A percentile compares a stretch with the other conserved stretches of the same genome.
Conservation (phyloP, 30 jellyfish, hydroid and myxozoan genomes). For the Nemopilema nomurai region DNA sequence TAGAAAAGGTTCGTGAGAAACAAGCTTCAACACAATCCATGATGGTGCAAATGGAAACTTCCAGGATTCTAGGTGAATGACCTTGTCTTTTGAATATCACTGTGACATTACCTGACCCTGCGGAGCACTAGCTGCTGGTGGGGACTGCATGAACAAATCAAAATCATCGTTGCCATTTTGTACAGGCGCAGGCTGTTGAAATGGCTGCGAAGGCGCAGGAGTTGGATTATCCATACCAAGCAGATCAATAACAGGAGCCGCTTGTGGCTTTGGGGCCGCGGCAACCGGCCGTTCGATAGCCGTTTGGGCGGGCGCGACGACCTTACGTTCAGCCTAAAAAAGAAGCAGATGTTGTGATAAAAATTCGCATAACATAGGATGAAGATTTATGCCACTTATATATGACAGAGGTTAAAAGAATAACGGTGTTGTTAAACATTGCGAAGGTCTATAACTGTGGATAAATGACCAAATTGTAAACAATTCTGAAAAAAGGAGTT, state of each 20-base stretch:
- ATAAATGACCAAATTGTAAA: too few species aligned
- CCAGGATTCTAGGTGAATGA: too few species aligned
- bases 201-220: constrained; percentile 26
- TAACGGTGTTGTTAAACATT: too few species aligned
- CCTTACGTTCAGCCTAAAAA: constrained; percentile 30
- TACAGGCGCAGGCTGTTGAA: constrained; percentile 2
- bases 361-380: too few species aligned
- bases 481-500: too few species aligned
- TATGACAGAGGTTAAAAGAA: too few species aligned
- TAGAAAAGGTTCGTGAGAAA: too few species aligned
- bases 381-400: too few species aligned
- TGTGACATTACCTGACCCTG: constrained; percentile 44
- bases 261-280: constrained; percentile 2
- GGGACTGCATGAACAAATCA: constrained; percentile 48
- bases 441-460: too few species aligned
- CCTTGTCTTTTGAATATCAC: neutral
- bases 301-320: neutral
- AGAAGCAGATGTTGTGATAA: neutral
- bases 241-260: constrained; percentile 31
- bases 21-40: too few species aligned
- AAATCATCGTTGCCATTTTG: constrained; percentile 22
- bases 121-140: constrained; percentile 20
- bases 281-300: constrained; percentile 19
- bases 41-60: too few species aligned
- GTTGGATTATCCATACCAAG: constrained; percentile 46